Evolutionary conservation across 2,797 vertebrate genomes (phyloP).

Genomic region (Cyclopterus lumpus): DNA sequence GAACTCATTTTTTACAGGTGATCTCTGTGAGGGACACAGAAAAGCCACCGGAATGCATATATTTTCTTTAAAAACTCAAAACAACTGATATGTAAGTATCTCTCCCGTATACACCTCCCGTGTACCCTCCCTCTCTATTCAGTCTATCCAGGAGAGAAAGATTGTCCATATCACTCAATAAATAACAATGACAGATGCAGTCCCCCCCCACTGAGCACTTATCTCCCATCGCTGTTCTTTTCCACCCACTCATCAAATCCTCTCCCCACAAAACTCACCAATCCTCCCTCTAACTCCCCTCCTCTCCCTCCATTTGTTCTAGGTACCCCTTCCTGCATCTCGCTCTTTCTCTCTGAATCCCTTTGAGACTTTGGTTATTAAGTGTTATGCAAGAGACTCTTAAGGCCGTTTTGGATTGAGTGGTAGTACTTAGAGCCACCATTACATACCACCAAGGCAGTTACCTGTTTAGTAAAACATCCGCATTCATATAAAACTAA

Average conservation of each 20-base stretch:
- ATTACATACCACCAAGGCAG: neutral
- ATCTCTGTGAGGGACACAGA: neutral
- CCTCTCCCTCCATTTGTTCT: neutral
- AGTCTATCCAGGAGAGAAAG: conserved; percentile 24
- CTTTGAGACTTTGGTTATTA: conserved; percentile 29
- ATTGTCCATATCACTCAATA: conserved; percentile 37
- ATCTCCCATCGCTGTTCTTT: conserved; percentile 45
- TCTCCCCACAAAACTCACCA: conserved; percentile 17
- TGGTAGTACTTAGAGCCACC: neutral
- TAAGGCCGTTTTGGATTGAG: conserved; percentile 1
- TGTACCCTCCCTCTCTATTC: conserved; percentile 10
- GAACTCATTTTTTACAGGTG: neutral
- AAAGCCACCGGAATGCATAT: neutral
- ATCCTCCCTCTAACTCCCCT: conserved; percentile 7
- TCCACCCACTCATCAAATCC: conserved; percentile 38
- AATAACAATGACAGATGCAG: conserved; percentile 57
- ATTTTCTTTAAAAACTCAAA: neutral
- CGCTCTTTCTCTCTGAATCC: conserved; percentile 25
- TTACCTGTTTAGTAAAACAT: neutral
- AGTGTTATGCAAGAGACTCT: conserved; percentile 21
- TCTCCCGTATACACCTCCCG: conserved; percentile 15
- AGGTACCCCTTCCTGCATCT: conserved; percentile 9
- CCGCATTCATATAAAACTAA: neutral
- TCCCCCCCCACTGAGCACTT: conserved; percentile 29
- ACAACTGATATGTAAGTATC: neutral